These are phyloP conservation scores for Coelopa pilipes DNA, from an alignment of 2,888 invertebrate species.

Conservation along the genomic window DNA sequence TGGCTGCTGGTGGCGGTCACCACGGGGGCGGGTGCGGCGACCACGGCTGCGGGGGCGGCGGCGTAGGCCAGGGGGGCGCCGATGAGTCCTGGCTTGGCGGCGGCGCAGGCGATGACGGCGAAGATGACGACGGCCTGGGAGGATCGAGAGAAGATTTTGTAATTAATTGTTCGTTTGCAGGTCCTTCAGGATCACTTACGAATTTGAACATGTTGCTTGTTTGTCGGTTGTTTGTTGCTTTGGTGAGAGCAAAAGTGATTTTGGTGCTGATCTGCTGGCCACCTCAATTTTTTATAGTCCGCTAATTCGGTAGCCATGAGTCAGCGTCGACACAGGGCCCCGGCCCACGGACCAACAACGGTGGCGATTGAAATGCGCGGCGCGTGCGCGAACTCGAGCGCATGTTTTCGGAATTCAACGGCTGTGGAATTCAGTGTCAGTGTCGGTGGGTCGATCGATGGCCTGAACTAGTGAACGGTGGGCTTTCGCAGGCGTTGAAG, in stretches of 20 bases:
- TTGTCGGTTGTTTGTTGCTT: not conserved
- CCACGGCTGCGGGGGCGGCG: constrained; percentile 36
- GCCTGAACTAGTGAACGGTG: too few species aligned
- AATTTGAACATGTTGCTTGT: constrained; percentile 31
- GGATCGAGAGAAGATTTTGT: not conserved
- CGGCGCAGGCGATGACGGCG: constrained; percentile 50
- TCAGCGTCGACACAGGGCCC: not conserved
- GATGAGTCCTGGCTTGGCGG: constrained; percentile 51
- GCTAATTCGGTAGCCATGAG: not conserved
- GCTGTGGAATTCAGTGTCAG: too few species aligned
- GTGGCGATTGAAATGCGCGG: not conserved
- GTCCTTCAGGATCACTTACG: constrained; percentile 25
- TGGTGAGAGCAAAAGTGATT: not conserved
- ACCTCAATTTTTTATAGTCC: not conserved
- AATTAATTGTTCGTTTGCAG: not conserved
- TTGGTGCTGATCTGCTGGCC: constrained; percentile 1
- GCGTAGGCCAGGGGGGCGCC: constrained; percentile 43
- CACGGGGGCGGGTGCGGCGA: constrained; percentile 49
- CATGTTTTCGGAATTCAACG: too few species aligned
- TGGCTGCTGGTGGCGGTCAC: constrained; percentile 45
- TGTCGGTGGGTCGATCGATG: too few species aligned
- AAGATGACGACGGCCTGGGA: constrained; percentile 51
- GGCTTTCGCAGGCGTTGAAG: too few species aligned
- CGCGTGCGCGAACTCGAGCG: too few species aligned
- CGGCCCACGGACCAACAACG: not conserved